Evolutionary conservation across 2,113 vertebrate species (phyloP).

Genomic region (Protomyctophum bolini): DNA sequence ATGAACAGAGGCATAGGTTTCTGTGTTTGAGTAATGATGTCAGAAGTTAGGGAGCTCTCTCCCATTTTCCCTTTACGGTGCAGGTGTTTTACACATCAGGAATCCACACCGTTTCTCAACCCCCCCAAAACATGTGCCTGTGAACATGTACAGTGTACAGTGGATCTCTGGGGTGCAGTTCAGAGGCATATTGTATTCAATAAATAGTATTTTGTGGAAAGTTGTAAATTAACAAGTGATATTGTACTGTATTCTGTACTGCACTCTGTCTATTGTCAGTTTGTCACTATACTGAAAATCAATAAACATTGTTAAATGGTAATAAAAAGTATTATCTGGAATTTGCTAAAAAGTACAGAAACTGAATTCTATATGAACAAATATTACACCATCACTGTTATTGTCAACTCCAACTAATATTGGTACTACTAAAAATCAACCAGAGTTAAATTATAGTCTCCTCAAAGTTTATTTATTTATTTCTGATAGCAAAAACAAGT

Average conservation of each 20-base stretch:
- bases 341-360: too few relatives aligned
- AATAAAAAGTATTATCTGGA: too few relatives aligned
- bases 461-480: neutral
- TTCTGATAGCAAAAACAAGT: conserved; percentile 15
- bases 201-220: neutral
- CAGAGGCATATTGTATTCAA: conserved; percentile 9
- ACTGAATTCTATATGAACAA: too few relatives aligned
- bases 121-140: neutral
- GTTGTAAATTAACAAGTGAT: too few relatives aligned
- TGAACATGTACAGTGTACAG: neutral
- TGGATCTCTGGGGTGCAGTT: conserved; percentile 13
- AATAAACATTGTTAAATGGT: too few relatives aligned
- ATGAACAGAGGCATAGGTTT: conserved; percentile 1
- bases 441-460: neutral
- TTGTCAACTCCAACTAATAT: neutral
- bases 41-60: conserved; percentile 11
- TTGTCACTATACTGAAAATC: too few relatives aligned
- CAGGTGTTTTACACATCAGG: conserved; percentile 56
- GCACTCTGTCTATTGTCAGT: too few relatives aligned
- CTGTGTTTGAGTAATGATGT: conserved; percentile 33
- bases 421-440: neutral
- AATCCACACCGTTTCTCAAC: conserved; percentile 1
- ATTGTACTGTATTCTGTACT: too few relatives aligned
- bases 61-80: conserved; percentile 10
- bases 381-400: too few relatives aligned